A percentile compares a stretch with the other conserved stretches of the same genome.
These are phyloP conservation scores for Jordanella pulchra DNA, from an alignment of 2,797 vertebrate genomes.

Conservation along the genomic window DNA sequence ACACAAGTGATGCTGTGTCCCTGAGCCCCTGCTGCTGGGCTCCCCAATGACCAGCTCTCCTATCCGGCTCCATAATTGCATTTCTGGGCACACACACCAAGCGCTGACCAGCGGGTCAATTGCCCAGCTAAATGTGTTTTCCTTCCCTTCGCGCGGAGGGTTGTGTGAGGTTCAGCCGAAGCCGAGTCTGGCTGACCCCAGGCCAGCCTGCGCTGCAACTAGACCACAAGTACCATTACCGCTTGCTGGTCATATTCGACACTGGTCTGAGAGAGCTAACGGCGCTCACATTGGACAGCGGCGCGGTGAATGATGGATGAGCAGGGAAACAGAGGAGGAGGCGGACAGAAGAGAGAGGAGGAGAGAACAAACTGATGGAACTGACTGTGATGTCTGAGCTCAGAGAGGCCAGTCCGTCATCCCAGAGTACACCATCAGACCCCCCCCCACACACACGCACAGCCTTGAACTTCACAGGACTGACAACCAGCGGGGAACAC, in stretches of 20 bases:
- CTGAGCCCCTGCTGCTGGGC: slow-evolving; percentile 43
- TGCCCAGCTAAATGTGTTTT: slow-evolving; percentile 81
- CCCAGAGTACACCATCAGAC: slow-evolving; percentile 3
- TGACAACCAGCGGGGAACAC: background rate
- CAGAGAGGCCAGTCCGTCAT: slow-evolving; percentile 14
- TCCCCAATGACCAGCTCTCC: slow-evolving; percentile 82
- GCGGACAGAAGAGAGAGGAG: slow-evolving; percentile 17
- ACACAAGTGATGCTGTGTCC: slow-evolving; percentile 47
- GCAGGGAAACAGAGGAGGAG: slow-evolving; percentile 22
- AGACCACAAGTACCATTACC: slow-evolving; percentile 51
- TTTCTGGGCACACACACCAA: slow-evolving; percentile 70
- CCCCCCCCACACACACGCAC: background rate
- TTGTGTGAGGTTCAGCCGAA: slow-evolving; percentile 35
- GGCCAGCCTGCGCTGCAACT: slow-evolving; percentile 30
- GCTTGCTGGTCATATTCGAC: slow-evolving; percentile 46
- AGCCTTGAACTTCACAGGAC: background rate
- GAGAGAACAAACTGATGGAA: slow-evolving; percentile 12
- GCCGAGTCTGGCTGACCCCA: slow-evolving; percentile 51
- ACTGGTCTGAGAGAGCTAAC: slow-evolving; percentile 20
- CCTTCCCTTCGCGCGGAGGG: slow-evolving; percentile 66
- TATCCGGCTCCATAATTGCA: slow-evolving; percentile 91
- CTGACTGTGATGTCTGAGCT: background rate
- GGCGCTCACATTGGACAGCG: slow-evolving; percentile 27
- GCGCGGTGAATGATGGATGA: slow-evolving; percentile 52
- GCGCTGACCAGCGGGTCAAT: slow-evolving; percentile 70